A percentile compares a stretch with the other conserved stretches of the same genome.
phyloP scores from a whole-genome alignment of 2,113 vertebrate genomes.

The Malurus alboscapulatus region DNA sequence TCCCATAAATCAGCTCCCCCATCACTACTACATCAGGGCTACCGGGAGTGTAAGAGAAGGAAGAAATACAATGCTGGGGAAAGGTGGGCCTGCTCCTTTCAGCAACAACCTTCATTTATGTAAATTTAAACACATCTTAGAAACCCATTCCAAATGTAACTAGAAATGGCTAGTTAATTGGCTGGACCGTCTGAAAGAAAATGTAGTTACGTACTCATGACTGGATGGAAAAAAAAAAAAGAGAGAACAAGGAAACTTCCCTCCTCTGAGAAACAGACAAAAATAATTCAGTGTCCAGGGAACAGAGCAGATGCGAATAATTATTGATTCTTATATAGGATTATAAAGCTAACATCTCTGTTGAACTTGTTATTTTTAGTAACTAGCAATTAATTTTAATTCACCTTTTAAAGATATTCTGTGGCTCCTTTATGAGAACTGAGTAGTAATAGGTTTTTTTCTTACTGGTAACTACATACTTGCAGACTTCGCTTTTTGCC shows the following conservation, averaged over 20 bases:
- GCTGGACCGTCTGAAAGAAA: background rate
- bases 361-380: background rate
- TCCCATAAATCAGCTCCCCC: background rate
- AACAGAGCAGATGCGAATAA: background rate
- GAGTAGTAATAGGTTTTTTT: background rate
- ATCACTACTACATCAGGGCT: background rate
- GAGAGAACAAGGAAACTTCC: background rate
- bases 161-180: background rate
- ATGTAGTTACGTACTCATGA: background rate
- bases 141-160: background rate
- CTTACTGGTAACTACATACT: background rate
- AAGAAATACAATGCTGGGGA: background rate
- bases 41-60: background rate
- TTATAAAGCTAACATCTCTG: background rate
- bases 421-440: background rate
- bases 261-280: background rate
- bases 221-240: background rate
- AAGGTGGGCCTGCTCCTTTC: background rate
- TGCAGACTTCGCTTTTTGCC: background rate
- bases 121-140: background rate
- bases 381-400: background rate
- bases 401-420: background rate
- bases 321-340: background rate
- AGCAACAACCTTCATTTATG: background rate
- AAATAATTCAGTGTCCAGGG: background rate